phyloP scores from a whole-genome alignment of 2,113 vertebrate species.

The Scopus umbretta region DNA sequence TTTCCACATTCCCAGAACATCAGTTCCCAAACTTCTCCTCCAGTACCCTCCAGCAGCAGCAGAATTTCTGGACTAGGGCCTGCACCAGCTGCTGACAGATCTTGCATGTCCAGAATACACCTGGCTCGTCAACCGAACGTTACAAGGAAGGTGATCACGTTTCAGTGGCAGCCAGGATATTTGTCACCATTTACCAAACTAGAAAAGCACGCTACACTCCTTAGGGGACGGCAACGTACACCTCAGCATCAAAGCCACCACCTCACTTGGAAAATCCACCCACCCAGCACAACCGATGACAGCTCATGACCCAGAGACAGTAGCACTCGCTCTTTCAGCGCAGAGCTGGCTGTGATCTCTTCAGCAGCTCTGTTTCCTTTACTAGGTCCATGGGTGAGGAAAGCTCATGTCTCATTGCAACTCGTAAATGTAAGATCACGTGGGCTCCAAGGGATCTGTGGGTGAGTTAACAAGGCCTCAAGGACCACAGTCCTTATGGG shows the following conservation, averaged over 20 bases:
- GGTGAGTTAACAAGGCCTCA: fast-evolving
- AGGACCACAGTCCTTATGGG: background rate
- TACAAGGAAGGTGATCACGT: background rate
- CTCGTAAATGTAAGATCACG: fast-evolving
- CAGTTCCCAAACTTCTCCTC: background rate
- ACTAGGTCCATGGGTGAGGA: background rate
- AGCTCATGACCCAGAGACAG: background rate
- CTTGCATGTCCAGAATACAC: fast-evolving
- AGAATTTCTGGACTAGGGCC: background rate
- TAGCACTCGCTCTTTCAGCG: background rate
- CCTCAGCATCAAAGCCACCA: background rate
- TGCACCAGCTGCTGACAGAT: background rate
- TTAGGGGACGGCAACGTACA: fast-evolving
- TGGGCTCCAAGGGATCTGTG: background rate
- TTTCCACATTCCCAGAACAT: background rate
- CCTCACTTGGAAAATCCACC: background rate
- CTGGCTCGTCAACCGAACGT: background rate
- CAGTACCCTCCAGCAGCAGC: background rate
- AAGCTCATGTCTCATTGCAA: background rate
- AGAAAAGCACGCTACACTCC: background rate
- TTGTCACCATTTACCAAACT: background rate
- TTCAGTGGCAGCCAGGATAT: background rate
- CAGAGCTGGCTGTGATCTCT: background rate
- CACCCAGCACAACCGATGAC: background rate
- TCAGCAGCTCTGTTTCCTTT: background rate